Base-by-base conservation (phyloP, 2,888 invertebrate species). In the Orthosia gracilis region DNA sequence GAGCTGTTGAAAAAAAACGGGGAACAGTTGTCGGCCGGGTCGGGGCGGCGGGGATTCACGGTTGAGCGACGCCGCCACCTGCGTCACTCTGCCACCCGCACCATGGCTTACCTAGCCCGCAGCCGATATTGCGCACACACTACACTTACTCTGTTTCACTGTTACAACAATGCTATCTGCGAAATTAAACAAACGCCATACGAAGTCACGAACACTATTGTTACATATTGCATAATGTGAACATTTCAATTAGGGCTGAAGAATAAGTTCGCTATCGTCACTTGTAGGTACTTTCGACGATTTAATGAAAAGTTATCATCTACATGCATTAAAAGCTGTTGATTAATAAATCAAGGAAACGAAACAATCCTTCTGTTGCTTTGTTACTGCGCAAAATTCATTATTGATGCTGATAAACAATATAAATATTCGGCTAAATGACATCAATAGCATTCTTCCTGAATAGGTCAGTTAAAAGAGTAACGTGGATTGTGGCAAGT, bases 11-110 rank as follows among this genome's bases (percentile, higher is more conserved):
- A 91, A 94, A 95, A 59, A 95, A 94, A 93, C 91, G 90, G 89
- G 93, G 91, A 95, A 94, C 95, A 95, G 94, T 95, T 95, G 95
- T 91, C 83, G 91, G 89, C 85, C 89, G 92, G 87, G 89, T 86
- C 90, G 92, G 87, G 89, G 88, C 86, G 88, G 89, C 88, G 93
- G 94, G 94, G 94, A 92, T 94, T 95, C 94, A 96, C 92, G 96
- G 95, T 95, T 91, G 96, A 95, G 94, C 92, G 94, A 89, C 83
- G 89, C 78, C 89, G 92, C 93, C 95, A 95, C 95, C 95, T 95
- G 95, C 94, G 78, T 89, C 88, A 82, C 82, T 45, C 65, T 70
- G 76, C 79, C 65, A 84, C 88, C 87, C 89, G 84, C 87, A 85
- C 85, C 79, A 82, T 85, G 69, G 69, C 64, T 65, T 73, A 79